Base-by-base conservation (phyloP, 2,797 vertebrate species). In the Sternotherus odoratus region DNA sequence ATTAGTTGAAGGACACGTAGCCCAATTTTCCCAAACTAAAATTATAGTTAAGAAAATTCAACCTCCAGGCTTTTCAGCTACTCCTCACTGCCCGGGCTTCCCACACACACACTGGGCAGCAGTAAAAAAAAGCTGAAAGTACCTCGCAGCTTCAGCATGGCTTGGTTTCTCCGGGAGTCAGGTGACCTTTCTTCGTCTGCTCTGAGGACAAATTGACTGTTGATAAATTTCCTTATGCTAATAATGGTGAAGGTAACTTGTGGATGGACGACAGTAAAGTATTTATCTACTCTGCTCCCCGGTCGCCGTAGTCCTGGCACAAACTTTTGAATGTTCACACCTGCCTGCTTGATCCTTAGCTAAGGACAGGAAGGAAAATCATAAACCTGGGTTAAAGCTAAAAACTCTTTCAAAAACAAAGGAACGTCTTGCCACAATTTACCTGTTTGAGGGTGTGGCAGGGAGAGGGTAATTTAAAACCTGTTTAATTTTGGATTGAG, bases 281-380 rank as follows among this genome's bases (percentile, higher is more conserved):
- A 97, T 12, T 98, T 95, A 74, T 98, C 96, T 92, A 98, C 74
- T 12, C 17, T 91, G 89, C 95, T 94, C 5, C 95, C 97, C 90
- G 63, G 87, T 13, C 87, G 97, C 86, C 96, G 97, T 49, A 98
- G 97, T 79, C 97, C 98, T 16, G 98, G 98, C 56, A 98, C 94
- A 85, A 98, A 98, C 92, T 98, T 98, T 95, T 98, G 98, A 91
- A 98, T 98, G 88, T 98, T 99, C 82, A 98, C 97, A 24, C 98
- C 98, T 1, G 97, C 96, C 96, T 98, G 98, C 77, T 96, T 98
- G 21, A 98, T 97, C 91, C 89, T 97, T 48, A 99, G 97, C 98
- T 98, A 92, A 96, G 60, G 26, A 82, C 50, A 82, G 23, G 5
- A 90, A 72, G 50, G 28, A 69, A 87, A 94, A 26, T 17, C 26